Evolutionary conservation across 2,888 invertebrate species (phyloP).

Genomic region (Phyto melanocephala): DNA sequence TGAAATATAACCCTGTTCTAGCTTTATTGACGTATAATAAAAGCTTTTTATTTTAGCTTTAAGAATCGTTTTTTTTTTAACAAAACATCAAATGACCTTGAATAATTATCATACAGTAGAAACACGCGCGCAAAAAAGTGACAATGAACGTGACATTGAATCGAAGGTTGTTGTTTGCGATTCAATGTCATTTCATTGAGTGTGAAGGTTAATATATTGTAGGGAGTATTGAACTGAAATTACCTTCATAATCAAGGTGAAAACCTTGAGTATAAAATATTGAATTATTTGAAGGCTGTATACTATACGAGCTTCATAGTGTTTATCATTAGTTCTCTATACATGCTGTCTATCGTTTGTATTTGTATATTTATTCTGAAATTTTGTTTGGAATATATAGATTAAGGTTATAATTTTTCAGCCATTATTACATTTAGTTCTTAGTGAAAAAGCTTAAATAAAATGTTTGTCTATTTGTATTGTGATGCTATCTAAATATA

Average conservation of each 20-base stretch:
- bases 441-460: background rate
- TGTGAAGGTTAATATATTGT: slow-evolving; percentile 49
- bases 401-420: slow-evolving; percentile 46
- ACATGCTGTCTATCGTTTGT: background rate
- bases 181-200: slow-evolving; percentile 68
- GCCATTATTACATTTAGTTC: too few relatives aligned
- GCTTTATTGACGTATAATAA: background rate
- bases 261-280: slow-evolving; percentile 67
- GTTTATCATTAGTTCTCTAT: too few relatives aligned
- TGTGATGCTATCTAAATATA: too few relatives aligned
- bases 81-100: slow-evolving; percentile 48
- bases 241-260: slow-evolving; percentile 68
- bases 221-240: slow-evolving; percentile 47
- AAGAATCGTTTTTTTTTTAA: slow-evolving; percentile 11
- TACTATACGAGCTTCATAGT: too few relatives aligned
- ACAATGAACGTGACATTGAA: slow-evolving; percentile 70
- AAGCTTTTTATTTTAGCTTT: slow-evolving; percentile 14
- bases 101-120: slow-evolving; percentile 26
- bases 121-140: background rate
- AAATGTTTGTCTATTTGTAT: too few relatives aligned
- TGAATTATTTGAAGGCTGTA: slow-evolving; percentile 65
- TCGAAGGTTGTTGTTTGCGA: slow-evolving; percentile 66
- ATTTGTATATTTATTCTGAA: slow-evolving; percentile 30
- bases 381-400: background rate
- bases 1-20: background rate